Percentiles rank a stretch among this genome's conserved stretches.
Conservation (phyloP, 2,113 vertebrate genomes). For the human region DNA sequence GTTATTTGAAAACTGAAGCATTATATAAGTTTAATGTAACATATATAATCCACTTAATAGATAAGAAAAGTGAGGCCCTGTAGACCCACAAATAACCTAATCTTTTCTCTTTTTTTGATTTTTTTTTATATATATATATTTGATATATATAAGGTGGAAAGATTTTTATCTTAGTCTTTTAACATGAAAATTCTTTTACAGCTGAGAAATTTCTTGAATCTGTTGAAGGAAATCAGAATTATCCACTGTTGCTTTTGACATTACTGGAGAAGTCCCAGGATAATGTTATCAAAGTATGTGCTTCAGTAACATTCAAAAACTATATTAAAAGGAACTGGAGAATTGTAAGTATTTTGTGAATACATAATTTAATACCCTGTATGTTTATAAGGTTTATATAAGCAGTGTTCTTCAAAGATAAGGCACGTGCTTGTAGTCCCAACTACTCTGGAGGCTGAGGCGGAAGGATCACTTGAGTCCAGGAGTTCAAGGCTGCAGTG, state of each 20-base stretch:
- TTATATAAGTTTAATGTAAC: not conserved
- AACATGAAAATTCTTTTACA: conserved; percentile 80
- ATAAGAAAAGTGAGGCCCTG: not conserved
- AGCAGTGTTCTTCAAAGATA: not conserved
- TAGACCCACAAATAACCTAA: not conserved
- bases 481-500: not conserved
- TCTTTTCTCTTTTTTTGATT: not conserved
- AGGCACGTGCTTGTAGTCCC: not conserved
- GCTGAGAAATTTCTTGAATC: conserved; percentile 99
- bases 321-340: conserved; percentile 99
- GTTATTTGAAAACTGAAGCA: not conserved
- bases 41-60: not conserved
- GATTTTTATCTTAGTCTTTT: conserved; percentile 33
- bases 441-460: not conserved
- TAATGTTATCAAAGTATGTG: conserved; percentile 96
- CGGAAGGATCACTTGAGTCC: not conserved
- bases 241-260: conserved; percentile 93
- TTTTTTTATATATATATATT: no score
- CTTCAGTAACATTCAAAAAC: conserved; percentile 98
- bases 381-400: not conserved
- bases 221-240: conserved; percentile 97
- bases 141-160: not conserved
- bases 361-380: not conserved
- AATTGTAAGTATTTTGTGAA: conserved; percentile 89
- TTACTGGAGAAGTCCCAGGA: conserved; percentile 97